Evolutionary conservation across 2,113 vertebrate genomes (phyloP).

Genomic region (Athene noctua): DNA sequence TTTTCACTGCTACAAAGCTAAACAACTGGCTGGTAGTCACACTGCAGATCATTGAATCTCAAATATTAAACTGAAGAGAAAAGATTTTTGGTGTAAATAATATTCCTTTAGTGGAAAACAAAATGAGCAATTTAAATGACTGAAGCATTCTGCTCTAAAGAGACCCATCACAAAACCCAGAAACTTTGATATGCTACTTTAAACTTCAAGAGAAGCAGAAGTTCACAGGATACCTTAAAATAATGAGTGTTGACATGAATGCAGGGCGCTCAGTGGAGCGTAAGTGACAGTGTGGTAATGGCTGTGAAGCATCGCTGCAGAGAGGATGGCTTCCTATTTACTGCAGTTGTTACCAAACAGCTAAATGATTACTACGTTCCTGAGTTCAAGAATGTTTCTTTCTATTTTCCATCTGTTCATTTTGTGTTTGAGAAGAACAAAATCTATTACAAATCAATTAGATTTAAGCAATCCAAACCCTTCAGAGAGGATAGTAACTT

Average conservation of each 20-base stretch:
- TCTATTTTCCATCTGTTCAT: background rate
- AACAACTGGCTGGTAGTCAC: background rate
- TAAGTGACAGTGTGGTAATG: background rate
- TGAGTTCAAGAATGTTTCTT: background rate
- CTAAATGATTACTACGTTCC: background rate
- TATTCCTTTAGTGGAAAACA: background rate
- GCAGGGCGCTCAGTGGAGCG: background rate
- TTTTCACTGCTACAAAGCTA: background rate
- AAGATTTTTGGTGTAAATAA: background rate
- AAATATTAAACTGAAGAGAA: background rate
- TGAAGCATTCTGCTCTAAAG: background rate
- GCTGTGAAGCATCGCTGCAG: background rate
- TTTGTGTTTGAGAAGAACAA: background rate
- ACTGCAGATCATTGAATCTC: background rate
- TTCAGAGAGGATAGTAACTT: background rate
- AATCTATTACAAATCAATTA: background rate
- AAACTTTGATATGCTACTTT: background rate
- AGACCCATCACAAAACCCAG: background rate
- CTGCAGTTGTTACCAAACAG: background rate
- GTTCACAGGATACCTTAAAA: background rate
- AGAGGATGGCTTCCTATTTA: background rate
- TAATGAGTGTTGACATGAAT: background rate
- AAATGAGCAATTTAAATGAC: background rate
- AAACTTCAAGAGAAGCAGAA: background rate
- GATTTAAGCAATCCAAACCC: background rate